Evolutionary conservation across 2,888 invertebrate genomes (phyloP).

Genomic region (Pyrocoelia pectoralis): DNA sequence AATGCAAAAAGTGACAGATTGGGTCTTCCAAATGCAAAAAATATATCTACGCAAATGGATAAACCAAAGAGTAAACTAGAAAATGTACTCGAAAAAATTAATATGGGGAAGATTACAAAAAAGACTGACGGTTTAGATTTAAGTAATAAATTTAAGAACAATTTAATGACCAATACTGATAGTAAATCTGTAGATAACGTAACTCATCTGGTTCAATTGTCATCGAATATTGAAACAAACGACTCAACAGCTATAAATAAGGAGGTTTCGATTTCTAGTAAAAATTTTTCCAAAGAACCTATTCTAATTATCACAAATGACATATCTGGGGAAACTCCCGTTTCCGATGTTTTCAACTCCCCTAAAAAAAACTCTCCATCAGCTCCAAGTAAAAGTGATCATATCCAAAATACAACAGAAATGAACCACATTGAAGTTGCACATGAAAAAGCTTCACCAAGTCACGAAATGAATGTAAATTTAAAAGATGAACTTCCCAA

Average conservation of each 20-base stretch:
- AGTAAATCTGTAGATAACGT: neutral
- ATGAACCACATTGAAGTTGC: no score
- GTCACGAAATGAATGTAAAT: neutral
- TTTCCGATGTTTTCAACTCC: no score
- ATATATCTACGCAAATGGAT: slow-evolving; percentile 8
- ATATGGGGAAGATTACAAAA: slow-evolving; percentile 17
- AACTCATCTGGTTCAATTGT: neutral
- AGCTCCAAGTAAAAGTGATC: no score
- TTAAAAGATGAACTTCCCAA: neutral
- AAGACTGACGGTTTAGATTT: slow-evolving; percentile 32
- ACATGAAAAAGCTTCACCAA: neutral
- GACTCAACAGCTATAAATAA: neutral
- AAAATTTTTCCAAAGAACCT: neutral
- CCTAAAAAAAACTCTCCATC: no score
- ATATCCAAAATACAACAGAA: no score
- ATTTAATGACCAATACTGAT: neutral
- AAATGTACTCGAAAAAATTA: slow-evolving; percentile 20
- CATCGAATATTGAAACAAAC: neutral
- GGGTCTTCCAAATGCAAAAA: slow-evolving; percentile 19
- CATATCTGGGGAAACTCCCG: neutral
- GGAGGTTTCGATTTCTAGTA: neutral
- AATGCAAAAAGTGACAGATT: neutral
- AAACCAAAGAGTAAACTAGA: slow-evolving; percentile 33
- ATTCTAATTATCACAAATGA: neutral
- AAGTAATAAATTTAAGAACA: slow-evolving; percentile 20